Conservation (phyloP, 2,888 invertebrate species). For the Meta bourneti region DNA sequence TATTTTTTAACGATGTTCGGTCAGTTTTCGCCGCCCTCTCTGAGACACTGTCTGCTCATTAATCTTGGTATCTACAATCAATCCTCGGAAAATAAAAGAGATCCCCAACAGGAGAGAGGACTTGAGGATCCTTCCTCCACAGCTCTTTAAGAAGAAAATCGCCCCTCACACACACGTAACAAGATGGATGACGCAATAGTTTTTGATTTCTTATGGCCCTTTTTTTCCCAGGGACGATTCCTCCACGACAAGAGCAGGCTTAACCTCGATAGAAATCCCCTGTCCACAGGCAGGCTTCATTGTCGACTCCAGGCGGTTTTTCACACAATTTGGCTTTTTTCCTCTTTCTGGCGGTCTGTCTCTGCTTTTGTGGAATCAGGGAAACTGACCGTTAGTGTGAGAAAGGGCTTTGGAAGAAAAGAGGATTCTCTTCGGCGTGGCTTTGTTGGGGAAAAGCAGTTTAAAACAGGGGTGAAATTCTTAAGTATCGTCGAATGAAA, state of each 20-base stretch:
- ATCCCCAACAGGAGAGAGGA: neutral
- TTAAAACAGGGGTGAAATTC: no score
- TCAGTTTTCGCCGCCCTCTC: conserved; percentile 13
- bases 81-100: conserved; percentile 37
- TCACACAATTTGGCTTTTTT: neutral
- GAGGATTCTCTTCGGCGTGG: no score
- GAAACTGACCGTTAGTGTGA: neutral
- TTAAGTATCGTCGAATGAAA: no score
- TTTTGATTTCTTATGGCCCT: conserved; percentile 30
- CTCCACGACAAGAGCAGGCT: no score
- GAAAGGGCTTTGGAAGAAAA: neutral
- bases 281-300: neutral
- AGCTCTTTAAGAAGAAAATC: neutral
- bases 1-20: conserved; percentile 28
- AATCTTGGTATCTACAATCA: conserved; percentile 32
- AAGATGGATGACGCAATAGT: conserved; percentile 15
- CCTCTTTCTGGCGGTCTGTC: neutral
- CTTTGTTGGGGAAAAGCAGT: no score
- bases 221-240: neutral
- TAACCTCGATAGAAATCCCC: neutral
- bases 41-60: conserved; percentile 9
- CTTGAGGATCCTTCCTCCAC: conserved; percentile 1
- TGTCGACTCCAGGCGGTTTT: neutral
- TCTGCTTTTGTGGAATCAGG: neutral
- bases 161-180: neutral